These are phyloP conservation scores for Cheirogaleus major DNA, from an alignment of 2,797 vertebrate species.

Conservation along the genomic window DNA sequence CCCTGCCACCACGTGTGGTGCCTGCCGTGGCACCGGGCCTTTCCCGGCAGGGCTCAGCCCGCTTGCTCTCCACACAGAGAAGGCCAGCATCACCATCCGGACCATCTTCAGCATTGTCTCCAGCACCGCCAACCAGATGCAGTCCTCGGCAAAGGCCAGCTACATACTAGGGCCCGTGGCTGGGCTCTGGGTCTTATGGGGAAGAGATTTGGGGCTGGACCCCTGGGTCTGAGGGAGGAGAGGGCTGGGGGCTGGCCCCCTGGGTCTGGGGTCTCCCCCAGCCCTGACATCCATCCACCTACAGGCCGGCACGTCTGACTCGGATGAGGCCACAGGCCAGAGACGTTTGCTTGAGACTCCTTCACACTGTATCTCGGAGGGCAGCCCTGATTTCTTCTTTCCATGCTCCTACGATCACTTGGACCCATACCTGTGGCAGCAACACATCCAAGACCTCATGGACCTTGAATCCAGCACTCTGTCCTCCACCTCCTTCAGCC, in stretches of 20 bases:
- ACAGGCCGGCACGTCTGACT: background rate
- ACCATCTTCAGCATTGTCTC: conserved; percentile 75
- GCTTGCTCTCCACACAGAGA: background rate
- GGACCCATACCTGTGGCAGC: background rate
- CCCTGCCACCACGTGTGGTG: accelerated
- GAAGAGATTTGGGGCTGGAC: background rate
- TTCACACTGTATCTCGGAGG: accelerated
- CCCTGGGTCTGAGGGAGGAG: background rate
- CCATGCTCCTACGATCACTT: background rate
- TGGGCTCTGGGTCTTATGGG: background rate
- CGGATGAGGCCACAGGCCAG: accelerated
- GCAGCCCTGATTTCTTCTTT: accelerated
- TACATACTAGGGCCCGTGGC: background rate
- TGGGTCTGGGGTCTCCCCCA: background rate
- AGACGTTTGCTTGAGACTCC: background rate
- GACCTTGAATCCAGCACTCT: background rate
- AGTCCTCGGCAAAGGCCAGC: conserved; percentile 19
- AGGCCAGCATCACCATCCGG: conserved; percentile 50
- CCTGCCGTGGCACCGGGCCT: accelerated
- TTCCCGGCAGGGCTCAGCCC: background rate
- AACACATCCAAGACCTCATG: background rate
- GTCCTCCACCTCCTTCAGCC: background rate
- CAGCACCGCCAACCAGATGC: background rate
- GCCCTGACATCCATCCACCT: background rate
- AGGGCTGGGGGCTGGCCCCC: background rate